Evolutionary conservation across 2,888 invertebrate genomes (phyloP), one percentile per base, ranked within the genome.

Genomic region (Agrotis puta): DNA sequence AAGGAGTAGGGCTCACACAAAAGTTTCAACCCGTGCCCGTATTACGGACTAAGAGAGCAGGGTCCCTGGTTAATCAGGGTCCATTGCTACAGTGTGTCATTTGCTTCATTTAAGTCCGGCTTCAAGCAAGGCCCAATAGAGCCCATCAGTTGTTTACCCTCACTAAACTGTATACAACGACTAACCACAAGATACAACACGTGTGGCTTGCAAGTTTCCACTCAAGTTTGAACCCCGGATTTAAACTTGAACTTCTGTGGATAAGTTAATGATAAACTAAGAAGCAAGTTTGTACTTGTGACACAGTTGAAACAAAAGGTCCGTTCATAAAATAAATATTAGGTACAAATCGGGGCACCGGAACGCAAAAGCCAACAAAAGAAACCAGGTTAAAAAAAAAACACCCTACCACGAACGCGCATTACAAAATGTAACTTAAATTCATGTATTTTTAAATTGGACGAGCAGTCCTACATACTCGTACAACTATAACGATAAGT

Each of bases 241-340:
- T 57, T 43, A 64, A 57, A 64, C 59, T 18, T 7, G 43, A 61
- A 43, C 39, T 43, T n/a, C 43, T 45, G 24, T 62, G 27, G 53
- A 16, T 20, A 45, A 45, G 11, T 64, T 43, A 63, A 20, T 27
- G 27, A 27, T 47, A 64, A 27, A 63, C 45, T 45, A 6, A n/a
- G 24, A 16, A 62, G 27, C 1, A 61, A 27, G 27, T 62, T 27
- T 45, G 27, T 27, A 27, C 9, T 33, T 9, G 33, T n/a, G n/a
- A 13, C 2, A 64, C 13, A 62, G 27, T 45, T 13, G 7, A 27
- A 20, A 20, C 63, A 47, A 63, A 45, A 45, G 64, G 20, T 14
- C 27, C 20, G 20, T 1, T 62, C n/a, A 20, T 5, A 27, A 62
- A 16, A 24, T 3, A 27, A 20, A 13, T n/a, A 45, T 14, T 16